A percentile compares a stretch with the other conserved stretches of the same genome.
Evolutionary conservation across 2,113 vertebrate species (phyloP).

Genomic region (Pelecanus crispus): DNA sequence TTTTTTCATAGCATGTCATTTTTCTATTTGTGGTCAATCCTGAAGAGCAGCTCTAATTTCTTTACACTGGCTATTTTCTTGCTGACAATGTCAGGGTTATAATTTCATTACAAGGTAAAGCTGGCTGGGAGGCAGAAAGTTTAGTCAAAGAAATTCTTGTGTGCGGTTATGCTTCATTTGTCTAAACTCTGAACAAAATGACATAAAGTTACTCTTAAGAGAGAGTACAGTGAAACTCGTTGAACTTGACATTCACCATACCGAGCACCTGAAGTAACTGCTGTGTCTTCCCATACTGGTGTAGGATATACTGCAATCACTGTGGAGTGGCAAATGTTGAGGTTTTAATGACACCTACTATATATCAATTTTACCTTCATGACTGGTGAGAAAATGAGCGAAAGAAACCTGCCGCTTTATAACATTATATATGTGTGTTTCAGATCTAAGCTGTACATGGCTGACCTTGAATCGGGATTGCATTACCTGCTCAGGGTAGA

Average conservation of each 20-base stretch:
- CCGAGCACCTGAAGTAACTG: not conserved
- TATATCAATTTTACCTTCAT: not conserved
- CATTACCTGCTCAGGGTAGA: slow-evolving; percentile 92
- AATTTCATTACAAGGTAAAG: not conserved
- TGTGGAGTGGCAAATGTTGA: not conserved
- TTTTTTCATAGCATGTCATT: not conserved
- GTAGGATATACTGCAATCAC: not conserved
- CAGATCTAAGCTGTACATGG: slow-evolving; percentile 85
- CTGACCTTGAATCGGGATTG: slow-evolving; percentile 90
- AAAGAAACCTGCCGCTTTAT: not conserved
- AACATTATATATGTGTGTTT: not conserved
- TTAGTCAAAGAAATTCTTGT: not conserved
- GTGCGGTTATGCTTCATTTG: not conserved
- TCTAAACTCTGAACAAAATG: not conserved
- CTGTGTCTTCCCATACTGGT: not conserved
- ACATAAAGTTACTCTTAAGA: not conserved
- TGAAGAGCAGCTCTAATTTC: slow-evolving; percentile 1
- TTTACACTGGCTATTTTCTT: not conserved
- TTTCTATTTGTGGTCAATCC: not conserved
- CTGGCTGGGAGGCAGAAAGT: not conserved
- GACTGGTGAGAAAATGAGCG: not conserved
- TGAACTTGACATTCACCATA: not conserved
- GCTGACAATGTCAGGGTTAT: not conserved
- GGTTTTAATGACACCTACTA: not conserved
- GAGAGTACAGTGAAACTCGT: not conserved